Evolutionary conservation across 2,113 vertebrate genomes (phyloP).

Genomic region (Cepphus grylle): DNA sequence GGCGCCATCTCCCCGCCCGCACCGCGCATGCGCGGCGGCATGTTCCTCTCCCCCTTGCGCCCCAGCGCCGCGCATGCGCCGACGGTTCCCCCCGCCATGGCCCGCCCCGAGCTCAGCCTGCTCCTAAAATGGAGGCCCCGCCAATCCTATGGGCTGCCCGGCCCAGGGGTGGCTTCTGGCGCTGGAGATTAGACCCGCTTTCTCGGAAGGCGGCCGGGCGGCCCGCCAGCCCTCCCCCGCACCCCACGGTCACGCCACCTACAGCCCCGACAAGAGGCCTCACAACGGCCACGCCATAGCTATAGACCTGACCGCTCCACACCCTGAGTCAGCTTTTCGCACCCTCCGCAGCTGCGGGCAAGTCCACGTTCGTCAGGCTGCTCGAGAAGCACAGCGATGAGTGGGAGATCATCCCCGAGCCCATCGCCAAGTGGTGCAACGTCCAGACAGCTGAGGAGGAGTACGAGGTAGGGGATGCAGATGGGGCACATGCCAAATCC

Average conservation of each 20-base stretch:
- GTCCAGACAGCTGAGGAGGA: slow-evolving; percentile 69
- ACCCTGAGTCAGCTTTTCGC: neutral
- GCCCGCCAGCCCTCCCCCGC: no score
- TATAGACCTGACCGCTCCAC: accelerated
- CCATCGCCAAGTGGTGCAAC: slow-evolving; percentile 82
- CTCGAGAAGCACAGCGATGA: slow-evolving; percentile 72
- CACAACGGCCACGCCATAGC: neutral
- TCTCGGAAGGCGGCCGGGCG: neutral
- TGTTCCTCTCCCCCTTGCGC: no score
- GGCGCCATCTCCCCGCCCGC: neutral
- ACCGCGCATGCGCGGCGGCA: neutral
- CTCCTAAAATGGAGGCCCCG: slow-evolving; percentile 32
- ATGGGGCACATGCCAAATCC: neutral
- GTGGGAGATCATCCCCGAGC: slow-evolving; percentile 79
- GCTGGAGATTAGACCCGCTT: neutral
- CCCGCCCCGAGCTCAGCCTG: neutral
- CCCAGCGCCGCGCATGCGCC: neutral
- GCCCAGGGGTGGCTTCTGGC: neutral
- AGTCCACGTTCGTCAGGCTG: slow-evolving; percentile 76
- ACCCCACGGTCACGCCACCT: no score
- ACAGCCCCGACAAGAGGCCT: accelerated
- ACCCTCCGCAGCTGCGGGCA: slow-evolving; percentile 70
- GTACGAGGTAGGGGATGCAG: slow-evolving; percentile 19
- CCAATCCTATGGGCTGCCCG: neutral
- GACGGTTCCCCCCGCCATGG: neutral